Base-by-base conservation (phyloP, 2,113 vertebrate genomes). In the Oxygymnocypris stewartii region DNA sequence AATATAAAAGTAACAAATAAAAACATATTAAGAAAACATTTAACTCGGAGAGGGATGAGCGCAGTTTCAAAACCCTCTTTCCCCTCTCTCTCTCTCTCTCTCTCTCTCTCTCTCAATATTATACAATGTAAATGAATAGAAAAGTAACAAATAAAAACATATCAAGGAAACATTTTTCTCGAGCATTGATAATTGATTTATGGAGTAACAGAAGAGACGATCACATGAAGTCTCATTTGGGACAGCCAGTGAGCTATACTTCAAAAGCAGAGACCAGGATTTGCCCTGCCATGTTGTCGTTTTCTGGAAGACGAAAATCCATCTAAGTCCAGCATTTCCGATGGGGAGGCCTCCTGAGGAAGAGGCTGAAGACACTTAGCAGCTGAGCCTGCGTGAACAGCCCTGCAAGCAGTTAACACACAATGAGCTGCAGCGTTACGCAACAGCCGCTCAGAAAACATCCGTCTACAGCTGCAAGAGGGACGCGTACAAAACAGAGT, bases 141-240 rank as follows among this genome's bases (percentile, higher is more conserved):
- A 54, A 57, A 74, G 37, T 42, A 76, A 76, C 42, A 75, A 83
- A 80, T 59, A 87, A 91, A 90, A 91, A 89, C 87, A 92, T 86
- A 91, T 89, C 91, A 89, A 92, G 91, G 89, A 91, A 90, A 86
- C 88, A 88, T 89, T 87, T 83, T 88, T 92, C 91, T 86, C 90
- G 47, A 88, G 92, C 92, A 90, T 87, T 88, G 88, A 92, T 92
- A 93, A 94, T 94, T 95, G 93, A 93, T 94, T 93, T 93, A 84
- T 88, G 88, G 87, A 90, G 87, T 93, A 91, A 92, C 90, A 86
- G 87, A 89, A 91, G 91, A 87, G 86, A 85, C 86, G 35, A 81
- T 88, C 91, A 42, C 84, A 89, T 61, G 79, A 51, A 87, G 88
- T 84, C 87, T 71, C 85, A 57, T 87, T 90, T 71, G 78, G 83